Percentiles rank a stretch among this genome's conserved stretches.
Evolutionary conservation across 2,113 vertebrate genomes (phyloP).

Genomic region (Eulemur rufifrons): DNA sequence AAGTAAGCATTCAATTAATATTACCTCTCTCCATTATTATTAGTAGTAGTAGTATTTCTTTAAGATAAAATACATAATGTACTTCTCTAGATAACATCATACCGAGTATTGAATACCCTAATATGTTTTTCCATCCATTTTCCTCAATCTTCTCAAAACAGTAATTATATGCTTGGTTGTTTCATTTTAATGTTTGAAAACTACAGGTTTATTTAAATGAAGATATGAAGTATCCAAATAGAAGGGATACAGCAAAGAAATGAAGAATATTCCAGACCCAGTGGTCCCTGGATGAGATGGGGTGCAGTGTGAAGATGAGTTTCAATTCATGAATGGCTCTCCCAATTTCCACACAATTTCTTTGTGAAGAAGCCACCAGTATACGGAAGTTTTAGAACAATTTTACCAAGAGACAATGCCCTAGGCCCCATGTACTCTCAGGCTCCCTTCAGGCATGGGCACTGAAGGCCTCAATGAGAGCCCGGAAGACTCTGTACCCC

Average conservation of each 20-base stretch:
- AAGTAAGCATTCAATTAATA: neutral
- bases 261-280: neutral
- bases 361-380: neutral
- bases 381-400: neutral
- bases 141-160: neutral
- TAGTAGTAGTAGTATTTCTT: neutral
- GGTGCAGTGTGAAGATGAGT: fast-evolving
- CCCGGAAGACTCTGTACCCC: neutral
- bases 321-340: neutral
- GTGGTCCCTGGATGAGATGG: neutral
- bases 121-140: neutral
- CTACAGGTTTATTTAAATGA: neutral
- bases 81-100: neutral
- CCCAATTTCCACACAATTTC: neutral
- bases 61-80: neutral
- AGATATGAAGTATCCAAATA: neutral
- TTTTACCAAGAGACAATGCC: neutral
- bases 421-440: neutral
- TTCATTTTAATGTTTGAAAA: neutral
- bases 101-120: neutral
- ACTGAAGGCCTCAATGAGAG: neutral
- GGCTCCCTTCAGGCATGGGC: neutral
- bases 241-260: neutral
- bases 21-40: neutral
- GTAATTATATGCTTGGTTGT: neutral